Evolutionary conservation across 2,113 vertebrate genomes (phyloP).

Genomic region (Pleuronectes platessa): DNA sequence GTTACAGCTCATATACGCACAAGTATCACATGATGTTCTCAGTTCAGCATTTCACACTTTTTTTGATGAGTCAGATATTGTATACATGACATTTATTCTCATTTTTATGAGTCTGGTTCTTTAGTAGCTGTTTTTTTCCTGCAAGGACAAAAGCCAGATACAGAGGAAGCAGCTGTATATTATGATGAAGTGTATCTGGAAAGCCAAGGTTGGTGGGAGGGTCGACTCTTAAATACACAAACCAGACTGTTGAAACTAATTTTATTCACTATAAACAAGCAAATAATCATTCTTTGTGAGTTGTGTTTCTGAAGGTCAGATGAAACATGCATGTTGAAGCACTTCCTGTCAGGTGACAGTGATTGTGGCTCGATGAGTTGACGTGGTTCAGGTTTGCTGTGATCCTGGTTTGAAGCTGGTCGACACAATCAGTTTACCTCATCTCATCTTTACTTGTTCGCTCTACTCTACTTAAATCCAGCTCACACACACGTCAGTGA

Average conservation of each 20-base stretch:
- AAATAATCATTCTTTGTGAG: not conserved
- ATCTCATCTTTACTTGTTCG: slow-evolving; percentile 12
- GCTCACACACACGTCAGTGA: slow-evolving; percentile 23
- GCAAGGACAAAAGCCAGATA: not conserved
- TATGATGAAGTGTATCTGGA: not conserved
- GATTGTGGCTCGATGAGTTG: slow-evolving; percentile 1
- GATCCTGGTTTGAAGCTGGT: slow-evolving; percentile 6
- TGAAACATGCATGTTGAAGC: not conserved
- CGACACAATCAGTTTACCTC: slow-evolving; percentile 16
- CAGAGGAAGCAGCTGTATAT: not conserved
- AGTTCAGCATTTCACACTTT: slow-evolving; percentile 16
- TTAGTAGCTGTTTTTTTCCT: not conserved
- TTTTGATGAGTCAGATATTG: not conserved
- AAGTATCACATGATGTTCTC: slow-evolving; percentile 46
- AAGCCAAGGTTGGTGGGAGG: not conserved
- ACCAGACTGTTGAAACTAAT: slow-evolving; percentile 11
- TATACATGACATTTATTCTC: slow-evolving; percentile 26
- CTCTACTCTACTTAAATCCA: slow-evolving; percentile 58
- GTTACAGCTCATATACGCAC: slow-evolving; percentile 70
- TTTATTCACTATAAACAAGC: slow-evolving; percentile 4
- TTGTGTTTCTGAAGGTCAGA: not conserved
- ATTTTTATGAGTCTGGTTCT: slow-evolving; percentile 12
- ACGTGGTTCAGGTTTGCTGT: slow-evolving; percentile 28
- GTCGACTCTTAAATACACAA: not conserved
- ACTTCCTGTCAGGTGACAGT: not conserved